Evolutionary conservation across 2,888 invertebrate species (phyloP).

Genomic region (Chalcosyrphus nemorum): DNA sequence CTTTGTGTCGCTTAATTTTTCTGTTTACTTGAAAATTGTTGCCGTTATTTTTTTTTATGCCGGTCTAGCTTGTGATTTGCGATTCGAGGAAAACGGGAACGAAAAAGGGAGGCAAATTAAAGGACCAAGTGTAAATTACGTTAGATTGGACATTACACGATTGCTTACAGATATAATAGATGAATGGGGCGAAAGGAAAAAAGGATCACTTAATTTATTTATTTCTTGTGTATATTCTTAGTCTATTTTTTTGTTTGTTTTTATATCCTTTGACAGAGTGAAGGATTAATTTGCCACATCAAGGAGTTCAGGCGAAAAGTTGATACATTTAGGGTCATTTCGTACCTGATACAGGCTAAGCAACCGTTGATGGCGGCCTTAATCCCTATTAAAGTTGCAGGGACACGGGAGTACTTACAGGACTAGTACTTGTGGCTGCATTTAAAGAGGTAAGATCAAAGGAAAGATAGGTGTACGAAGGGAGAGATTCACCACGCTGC

Average conservation of each 20-base stretch:
- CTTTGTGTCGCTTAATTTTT: conserved; percentile 16
- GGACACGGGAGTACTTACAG: no score
- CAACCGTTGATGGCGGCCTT: background rate
- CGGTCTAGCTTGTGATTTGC: conserved; percentile 5
- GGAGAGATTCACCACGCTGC: no score
- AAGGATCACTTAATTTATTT: conserved; percentile 15
- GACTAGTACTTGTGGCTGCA: no score
- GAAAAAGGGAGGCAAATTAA: conserved; percentile 7
- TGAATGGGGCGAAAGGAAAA: background rate
- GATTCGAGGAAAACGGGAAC: background rate
- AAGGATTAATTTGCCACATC: background rate
- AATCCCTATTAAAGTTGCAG: background rate
- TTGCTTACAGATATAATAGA: conserved; percentile 23
- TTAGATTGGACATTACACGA: conserved; percentile 35
- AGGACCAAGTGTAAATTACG: conserved; percentile 45
- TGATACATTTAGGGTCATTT: background rate
- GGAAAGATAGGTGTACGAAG: no score
- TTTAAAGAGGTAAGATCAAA: no score
- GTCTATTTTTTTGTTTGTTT: background rate
- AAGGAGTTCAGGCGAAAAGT: background rate
- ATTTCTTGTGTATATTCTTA: background rate
- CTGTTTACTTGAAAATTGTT: conserved; percentile 13
- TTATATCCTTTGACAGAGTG: background rate
- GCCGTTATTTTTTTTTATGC: background rate
- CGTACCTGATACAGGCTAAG: background rate